Evolutionary conservation across 1,140 invertebrate species (phyloP).

Genomic region (Plodia interpunctella): DNA sequence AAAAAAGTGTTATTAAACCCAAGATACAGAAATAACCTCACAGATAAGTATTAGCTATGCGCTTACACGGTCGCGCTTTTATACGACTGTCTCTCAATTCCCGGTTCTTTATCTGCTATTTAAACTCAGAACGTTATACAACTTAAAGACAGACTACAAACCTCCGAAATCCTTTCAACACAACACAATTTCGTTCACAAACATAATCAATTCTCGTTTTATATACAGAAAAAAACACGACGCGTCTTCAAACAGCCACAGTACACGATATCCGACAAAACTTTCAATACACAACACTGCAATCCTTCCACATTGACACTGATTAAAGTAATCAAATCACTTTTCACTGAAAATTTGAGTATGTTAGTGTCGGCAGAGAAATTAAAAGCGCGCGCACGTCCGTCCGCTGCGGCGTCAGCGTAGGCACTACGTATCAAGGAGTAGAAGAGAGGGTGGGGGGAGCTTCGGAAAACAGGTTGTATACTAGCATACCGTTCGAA

Average conservation of each 20-base stretch:
- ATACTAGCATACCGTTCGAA: conserved; percentile 57
- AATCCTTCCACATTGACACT: conserved; percentile 44
- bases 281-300: conserved; percentile 46
- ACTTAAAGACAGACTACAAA: conserved; percentile 26
- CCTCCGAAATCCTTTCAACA: conserved; percentile 61
- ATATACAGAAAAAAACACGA: conserved; percentile 12
- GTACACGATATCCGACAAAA: conserved; percentile 25
- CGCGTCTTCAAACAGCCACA: conserved; percentile 1
- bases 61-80: too few species aligned
- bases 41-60: too few species aligned
- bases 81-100: too few species aligned
- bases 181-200: conserved; percentile 42
- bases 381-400: conserved; percentile 18
- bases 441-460: conserved; percentile 25
- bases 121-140: not conserved
- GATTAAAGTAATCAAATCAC: conserved; percentile 16
- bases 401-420: conserved; percentile 34
- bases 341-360: not conserved
- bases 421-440: conserved; percentile 43
- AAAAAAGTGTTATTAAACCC: too few species aligned
- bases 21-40: too few species aligned
- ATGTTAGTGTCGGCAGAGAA: not conserved
- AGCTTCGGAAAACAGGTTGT: conserved; percentile 57
- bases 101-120: not conserved
- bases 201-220: conserved; percentile 48